These are phyloP conservation scores for Lampris incognitus DNA, from an alignment of 2,113 vertebrate species.

Conservation along the genomic window DNA sequence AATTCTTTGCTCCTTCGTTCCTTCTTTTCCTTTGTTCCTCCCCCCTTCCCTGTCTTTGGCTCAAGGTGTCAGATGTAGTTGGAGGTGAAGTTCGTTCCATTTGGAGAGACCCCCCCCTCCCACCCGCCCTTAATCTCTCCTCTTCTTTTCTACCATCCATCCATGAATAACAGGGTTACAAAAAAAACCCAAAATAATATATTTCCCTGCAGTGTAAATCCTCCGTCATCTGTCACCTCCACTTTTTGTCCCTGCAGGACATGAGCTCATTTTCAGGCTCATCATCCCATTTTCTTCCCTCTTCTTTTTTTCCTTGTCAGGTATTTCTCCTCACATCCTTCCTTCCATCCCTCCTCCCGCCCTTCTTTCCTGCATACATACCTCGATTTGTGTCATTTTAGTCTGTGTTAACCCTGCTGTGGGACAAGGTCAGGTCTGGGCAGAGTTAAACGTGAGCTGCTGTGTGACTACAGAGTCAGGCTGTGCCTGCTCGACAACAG, in stretches of 20 bases:
- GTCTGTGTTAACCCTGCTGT: neutral
- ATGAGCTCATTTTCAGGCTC: too few relatives aligned
- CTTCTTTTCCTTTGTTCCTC: too few relatives aligned
- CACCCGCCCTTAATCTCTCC: neutral
- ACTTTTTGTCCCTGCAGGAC: too few relatives aligned
- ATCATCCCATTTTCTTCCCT: too few relatives aligned
- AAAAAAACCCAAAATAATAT: too few relatives aligned
- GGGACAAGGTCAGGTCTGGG: neutral
- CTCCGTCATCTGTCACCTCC: too few relatives aligned
- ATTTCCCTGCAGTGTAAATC: too few relatives aligned
- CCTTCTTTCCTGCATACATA: neutral
- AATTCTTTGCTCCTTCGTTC: too few relatives aligned
- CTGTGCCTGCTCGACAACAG: neutral
- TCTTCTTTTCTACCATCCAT: neutral
- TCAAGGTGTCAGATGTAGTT: too few relatives aligned
- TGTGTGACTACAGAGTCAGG: slow-evolving; percentile 17
- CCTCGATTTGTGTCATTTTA: neutral
- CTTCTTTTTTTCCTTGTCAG: too few relatives aligned
- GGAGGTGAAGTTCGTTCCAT: too few relatives aligned
- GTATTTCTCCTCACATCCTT: neutral
- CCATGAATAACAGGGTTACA: neutral
- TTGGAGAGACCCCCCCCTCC: neutral
- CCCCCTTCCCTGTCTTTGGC: too few relatives aligned
- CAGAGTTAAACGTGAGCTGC: neutral
- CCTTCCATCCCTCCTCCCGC: neutral